Base-by-base conservation (phyloP, 2,888 invertebrate species). In the Bellardia pandia region DNA sequence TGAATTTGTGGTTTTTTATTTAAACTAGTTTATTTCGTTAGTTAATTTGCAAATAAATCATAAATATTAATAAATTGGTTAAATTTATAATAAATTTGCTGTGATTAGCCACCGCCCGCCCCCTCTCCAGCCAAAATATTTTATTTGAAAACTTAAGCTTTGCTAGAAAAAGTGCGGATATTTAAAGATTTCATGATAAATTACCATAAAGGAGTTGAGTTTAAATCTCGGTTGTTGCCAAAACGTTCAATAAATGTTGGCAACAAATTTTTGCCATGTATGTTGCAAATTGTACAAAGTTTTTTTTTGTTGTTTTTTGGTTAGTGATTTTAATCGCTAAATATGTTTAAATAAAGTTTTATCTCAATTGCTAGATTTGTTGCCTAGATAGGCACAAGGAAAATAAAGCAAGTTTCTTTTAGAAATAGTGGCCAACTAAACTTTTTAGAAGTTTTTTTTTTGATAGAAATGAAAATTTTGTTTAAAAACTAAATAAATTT, bases 321-420 rank as follows among this genome's bases (percentile, higher is more conserved):
- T 23, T 23, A 23, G 14, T 62, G 76, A 83, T 72, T 62, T 79
- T 68, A 66, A 84, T 74, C 77, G 48, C 60, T 51, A 33, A 60
- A 51, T 68, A 74, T 74, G 66, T 78, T 85, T 68, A 72, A 76
- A 85, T 53, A 66, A 58, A 72, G 64, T 78, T 85, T 85, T 75
- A 85, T 85, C 85, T 79, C 79, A 74, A 85, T 75, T 83, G 76
- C 13, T 9, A 85, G 84, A 85, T 85, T 60, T 72, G 53, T 60
- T 37, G 4, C 48, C 33, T 3, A 58, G 78, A 78, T 78, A 78
- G 23, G 23, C 23, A 23, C 33, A 23, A 53, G 11, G 9, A 37
- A 66, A 68, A 66, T 23, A 58, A 30, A 16, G 45, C 45, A 2
- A 11, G 13, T 45, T 45, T 45, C 45, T 45, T 45, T 45, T 45